Conservation (phyloP, 2,888 invertebrate species). For the Leucophenga montana region DNA sequence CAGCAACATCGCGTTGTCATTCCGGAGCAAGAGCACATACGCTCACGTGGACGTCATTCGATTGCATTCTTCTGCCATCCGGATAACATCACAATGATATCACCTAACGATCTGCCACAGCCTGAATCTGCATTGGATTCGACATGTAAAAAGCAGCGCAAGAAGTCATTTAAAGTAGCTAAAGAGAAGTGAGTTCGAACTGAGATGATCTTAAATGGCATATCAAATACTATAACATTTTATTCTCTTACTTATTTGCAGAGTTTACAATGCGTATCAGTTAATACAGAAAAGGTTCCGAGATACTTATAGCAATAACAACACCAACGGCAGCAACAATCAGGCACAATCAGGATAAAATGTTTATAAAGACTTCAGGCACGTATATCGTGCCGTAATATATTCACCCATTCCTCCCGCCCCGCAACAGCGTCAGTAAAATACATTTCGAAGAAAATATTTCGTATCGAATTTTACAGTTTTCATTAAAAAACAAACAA, state of each 20-base stretch:
- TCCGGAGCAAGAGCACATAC: conserved; percentile 78
- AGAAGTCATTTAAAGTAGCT: conserved; percentile 73
- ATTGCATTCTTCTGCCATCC: conserved; percentile 86
- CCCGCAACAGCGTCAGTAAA: not conserved
- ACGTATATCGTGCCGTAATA: not conserved
- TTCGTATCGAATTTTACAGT: not conserved
- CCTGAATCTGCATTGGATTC: conserved; percentile 61
- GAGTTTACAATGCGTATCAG: conserved; percentile 81
- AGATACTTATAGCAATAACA: conserved; percentile 79
- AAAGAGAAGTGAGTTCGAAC: conserved; percentile 73
- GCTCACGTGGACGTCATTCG: conserved; percentile 81
- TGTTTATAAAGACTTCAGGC: conserved; percentile 17
- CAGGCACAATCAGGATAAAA: conserved; percentile 56
- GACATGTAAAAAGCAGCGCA: conserved; percentile 69
- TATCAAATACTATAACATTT: conserved; percentile 46
- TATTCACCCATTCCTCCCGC: too few relatives aligned
- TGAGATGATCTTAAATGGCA: conserved; percentile 70
- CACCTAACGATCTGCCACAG: conserved; percentile 71
- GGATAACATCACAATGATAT: conserved; percentile 73
- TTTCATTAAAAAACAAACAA: conserved; percentile 32
- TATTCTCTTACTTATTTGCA: conserved; percentile 50
- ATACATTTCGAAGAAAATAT: not conserved
- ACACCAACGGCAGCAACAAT: conserved; percentile 46
- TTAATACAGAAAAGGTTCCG: conserved; percentile 81
- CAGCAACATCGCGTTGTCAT: conserved; percentile 83